Conservation (phyloP, 2,113 vertebrate genomes). For the Nasalis larvatus region DNA sequence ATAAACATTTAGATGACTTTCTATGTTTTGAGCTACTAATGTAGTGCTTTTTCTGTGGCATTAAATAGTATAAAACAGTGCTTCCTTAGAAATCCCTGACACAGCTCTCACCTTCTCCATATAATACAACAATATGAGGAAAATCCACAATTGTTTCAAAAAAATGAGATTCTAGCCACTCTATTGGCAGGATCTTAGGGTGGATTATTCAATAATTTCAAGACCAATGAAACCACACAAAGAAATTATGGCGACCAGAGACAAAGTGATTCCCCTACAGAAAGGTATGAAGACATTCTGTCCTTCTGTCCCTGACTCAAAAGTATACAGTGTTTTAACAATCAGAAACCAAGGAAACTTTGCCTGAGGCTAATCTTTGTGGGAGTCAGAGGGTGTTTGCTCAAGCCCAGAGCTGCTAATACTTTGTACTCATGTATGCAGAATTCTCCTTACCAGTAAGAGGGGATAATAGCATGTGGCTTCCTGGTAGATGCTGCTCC, state of each 20-base stretch:
- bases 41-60: background rate
- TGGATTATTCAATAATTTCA: background rate
- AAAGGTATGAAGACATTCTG: too few relatives aligned
- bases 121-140: background rate
- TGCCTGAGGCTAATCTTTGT: background rate
- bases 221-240: background rate
- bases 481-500: background rate
- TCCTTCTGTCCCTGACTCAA: background rate
- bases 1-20: background rate
- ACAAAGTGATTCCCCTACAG: background rate
- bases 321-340: background rate
- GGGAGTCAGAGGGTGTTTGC: background rate
- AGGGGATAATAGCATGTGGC: background rate
- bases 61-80: background rate
- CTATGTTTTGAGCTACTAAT: background rate
- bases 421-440: background rate
- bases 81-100: background rate
- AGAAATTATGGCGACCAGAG: background rate
- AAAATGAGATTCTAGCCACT: background rate
- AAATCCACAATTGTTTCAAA: background rate
- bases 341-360: background rate
- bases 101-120: background rate
- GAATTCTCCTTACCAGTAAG: background rate
- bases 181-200: background rate
- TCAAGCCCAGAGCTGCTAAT: background rate